Evolutionary conservation across 2,888 invertebrate species (phyloP).

Genomic region (Leptinotarsa juncta): DNA sequence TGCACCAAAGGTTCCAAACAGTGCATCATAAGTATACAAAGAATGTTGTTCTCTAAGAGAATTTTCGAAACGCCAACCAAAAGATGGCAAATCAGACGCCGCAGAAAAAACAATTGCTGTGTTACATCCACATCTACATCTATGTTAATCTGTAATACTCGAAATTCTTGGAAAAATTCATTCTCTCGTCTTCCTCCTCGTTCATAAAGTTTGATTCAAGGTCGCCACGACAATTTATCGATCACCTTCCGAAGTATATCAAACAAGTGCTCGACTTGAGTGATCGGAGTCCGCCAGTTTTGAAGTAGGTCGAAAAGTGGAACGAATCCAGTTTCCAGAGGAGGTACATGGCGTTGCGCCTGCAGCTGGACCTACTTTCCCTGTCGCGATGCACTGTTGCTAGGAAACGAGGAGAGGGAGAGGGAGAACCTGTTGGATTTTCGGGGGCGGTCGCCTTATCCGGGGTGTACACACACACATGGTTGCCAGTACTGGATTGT

Average conservation of each 20-base stretch:
- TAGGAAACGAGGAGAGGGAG: conserved; percentile 32
- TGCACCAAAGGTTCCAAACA: too few species aligned
- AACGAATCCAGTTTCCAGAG: conserved; percentile 1
- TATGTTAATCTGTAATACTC: too few species aligned
- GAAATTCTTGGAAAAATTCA: too few species aligned
- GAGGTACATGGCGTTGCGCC: conserved; percentile 29
- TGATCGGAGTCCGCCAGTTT: neutral
- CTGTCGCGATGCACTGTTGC: conserved; percentile 39
- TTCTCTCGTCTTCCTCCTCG: too few species aligned
- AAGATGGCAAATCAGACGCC: too few species aligned
- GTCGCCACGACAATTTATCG: neutral
- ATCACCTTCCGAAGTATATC: neutral
- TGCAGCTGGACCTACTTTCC: conserved; percentile 42
- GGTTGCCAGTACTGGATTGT: too few species aligned
- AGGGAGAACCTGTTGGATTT: conserved; percentile 24
- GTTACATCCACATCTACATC: too few species aligned
- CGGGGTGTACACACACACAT: too few species aligned
- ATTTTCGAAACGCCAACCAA: too few species aligned
- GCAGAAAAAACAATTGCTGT: too few species aligned
- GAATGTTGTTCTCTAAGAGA: too few species aligned
- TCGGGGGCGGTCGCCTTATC: neutral
- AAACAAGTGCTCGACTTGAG: neutral
- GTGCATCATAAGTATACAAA: too few species aligned
- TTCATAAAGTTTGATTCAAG: neutral
- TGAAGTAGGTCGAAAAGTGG: conserved; percentile 6